phyloP scores from a whole-genome alignment of 2,797 vertebrate genomes.

The Darevskia mixta region DNA sequence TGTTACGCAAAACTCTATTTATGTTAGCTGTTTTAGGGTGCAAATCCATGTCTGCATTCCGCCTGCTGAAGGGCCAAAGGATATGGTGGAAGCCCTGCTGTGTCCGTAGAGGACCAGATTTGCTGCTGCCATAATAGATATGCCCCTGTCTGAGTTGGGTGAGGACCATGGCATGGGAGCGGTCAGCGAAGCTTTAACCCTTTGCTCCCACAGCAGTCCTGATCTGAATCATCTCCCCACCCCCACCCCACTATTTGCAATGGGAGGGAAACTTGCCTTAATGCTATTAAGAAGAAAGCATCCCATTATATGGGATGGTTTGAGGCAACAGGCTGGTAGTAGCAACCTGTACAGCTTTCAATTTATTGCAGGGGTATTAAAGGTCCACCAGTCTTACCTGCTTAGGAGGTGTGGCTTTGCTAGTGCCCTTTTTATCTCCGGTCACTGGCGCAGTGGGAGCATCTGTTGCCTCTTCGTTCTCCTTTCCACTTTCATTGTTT shows the following conservation, averaged over 20 bases:
- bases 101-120: background rate
- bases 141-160: background rate
- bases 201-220: background rate
- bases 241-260: too few relatives aligned
- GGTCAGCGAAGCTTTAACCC: background rate
- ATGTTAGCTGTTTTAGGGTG: background rate
- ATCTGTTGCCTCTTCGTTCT: slow-evolving; percentile 58
- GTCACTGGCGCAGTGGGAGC: slow-evolving; percentile 46
- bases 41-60: too few relatives aligned
- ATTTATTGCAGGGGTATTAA: background rate
- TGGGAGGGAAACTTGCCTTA: too few relatives aligned
- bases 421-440: slow-evolving; percentile 1
- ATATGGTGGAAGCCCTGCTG: background rate
- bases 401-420: slow-evolving; percentile 49
- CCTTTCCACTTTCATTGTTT: slow-evolving; percentile 60
- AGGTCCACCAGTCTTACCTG: slow-evolving; percentile 51
- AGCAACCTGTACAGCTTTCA: background rate
- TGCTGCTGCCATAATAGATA: background rate
- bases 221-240: background rate
- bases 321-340: too few relatives aligned
- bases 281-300: too few relatives aligned
- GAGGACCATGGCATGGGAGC: background rate
- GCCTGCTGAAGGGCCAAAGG: background rate
- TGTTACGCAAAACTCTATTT: background rate
- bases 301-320: background rate